Evolutionary conservation across 2,888 invertebrate genomes (phyloP).

Genomic region (Sussaba pulchella): DNA sequence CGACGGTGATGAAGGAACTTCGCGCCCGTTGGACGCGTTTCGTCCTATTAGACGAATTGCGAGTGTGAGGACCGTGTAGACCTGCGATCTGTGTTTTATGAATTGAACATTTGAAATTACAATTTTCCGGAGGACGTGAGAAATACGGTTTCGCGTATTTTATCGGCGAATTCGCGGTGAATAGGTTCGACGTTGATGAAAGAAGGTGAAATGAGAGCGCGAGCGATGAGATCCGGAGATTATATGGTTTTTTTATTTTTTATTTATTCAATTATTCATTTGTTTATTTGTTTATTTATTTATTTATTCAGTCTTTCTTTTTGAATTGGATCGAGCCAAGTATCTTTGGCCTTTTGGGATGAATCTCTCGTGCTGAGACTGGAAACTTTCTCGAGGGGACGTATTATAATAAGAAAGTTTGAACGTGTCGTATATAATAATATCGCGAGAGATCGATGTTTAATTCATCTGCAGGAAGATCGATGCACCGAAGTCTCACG

Average conservation of each 20-base stretch:
- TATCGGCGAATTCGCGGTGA: conserved; percentile 1
- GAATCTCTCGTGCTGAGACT: not conserved
- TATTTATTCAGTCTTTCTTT: too few species aligned
- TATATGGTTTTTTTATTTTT: too few species aligned
- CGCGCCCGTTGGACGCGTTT: too few species aligned
- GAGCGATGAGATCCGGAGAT: too few species aligned
- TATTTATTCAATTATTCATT: too few species aligned
- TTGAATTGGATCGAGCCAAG: conserved; percentile 29
- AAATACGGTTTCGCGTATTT: conserved; percentile 36
- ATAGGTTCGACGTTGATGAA: not conserved
- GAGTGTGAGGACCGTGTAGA: too few species aligned
- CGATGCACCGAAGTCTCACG: conserved; percentile 70
- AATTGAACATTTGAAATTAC: conserved; percentile 74
- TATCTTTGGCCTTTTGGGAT: not conserved
- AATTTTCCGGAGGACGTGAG: conserved; percentile 66
- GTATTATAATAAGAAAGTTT: conserved; percentile 53
- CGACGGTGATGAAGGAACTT: too few species aligned
- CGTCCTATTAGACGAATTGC: conserved; percentile 66
- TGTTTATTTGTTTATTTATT: too few species aligned
- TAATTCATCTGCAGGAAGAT: conserved; percentile 74
- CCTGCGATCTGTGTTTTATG: conserved; percentile 38
- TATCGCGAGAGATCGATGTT: conserved; percentile 70
- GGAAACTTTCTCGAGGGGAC: conserved; percentile 29
- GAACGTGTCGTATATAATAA: conserved; percentile 29
- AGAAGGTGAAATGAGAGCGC: conserved; percentile 15